Base-by-base conservation (phyloP, 2,797 vertebrate genomes). In the Coracias cyanogaster region DNA sequence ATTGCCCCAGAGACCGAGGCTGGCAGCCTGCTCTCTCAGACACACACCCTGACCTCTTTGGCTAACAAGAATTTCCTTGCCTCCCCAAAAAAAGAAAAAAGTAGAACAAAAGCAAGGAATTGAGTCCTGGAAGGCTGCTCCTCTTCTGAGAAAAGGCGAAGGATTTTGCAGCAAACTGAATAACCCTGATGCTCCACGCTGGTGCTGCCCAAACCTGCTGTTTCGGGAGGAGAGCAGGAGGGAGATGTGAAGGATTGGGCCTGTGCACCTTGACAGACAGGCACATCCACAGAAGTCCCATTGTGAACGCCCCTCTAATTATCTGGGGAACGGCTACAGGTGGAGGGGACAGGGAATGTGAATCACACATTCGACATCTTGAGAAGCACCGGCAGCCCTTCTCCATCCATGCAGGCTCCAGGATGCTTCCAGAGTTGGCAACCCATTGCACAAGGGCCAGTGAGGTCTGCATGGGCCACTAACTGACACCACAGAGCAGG, bases 1-100 rank as follows among this genome's bases (percentile, higher is more conserved):
- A 97, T 93, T 95, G 93, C 96, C 96, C 41, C 3, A 81, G 94
- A 95, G 88, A 96, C 90, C 10, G 0, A 81, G 29, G 48, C 93
- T 94, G 88, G 94, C 91, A 95, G 95, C 89, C 82, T 12, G 15
- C 74, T 78, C 90, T 52, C 77, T 10, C 37, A 90, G 91, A 61
- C 12, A 16, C 43, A 87, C 57, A 87, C 86, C 65, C 89, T 86
- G 93, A 97, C 95, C 91, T 78, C 73, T 91, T 19, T 46, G 82
- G 60, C 88, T 82, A 74, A 49, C 52, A 93, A 86, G 96, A 91
- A 93, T 95, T 93, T 93, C 62, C 62, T 90, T n/a, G 48, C 20
- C 21, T 20, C 16, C 24, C 8, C 14, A 55, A 60, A 37, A 15
- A 22, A 20, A 15, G 11, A 26, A n/a, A 46, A 61, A 9, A 6